phyloP scores from a whole-genome alignment of 2,888 invertebrate genomes.

The Drosophila falleni region DNA sequence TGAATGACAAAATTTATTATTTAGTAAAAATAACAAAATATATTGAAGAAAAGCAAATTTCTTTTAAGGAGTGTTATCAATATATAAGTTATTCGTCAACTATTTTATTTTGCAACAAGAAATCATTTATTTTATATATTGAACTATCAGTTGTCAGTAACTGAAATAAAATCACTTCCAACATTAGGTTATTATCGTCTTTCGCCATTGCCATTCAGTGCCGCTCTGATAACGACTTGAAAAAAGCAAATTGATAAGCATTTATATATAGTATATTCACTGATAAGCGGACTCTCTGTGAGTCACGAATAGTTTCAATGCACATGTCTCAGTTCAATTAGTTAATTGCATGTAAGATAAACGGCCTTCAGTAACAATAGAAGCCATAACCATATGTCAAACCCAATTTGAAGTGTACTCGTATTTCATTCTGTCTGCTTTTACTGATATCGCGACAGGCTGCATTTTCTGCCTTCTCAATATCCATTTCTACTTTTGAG shows the following conservation, averaged over 20 bases:
- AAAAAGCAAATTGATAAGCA: constrained; percentile 14
- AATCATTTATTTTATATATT: not conserved
- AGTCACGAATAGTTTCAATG: not conserved
- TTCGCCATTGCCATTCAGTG: constrained; percentile 6
- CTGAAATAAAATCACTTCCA: not conserved
- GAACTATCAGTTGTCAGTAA: constrained; percentile 1
- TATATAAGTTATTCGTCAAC: not conserved
- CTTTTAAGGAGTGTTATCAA: not conserved
- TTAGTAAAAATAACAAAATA: no score
- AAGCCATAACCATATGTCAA: constrained; percentile 27
- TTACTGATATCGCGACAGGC: constrained; percentile 23
- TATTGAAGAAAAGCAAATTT: not conserved
- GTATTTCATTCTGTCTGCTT: not conserved
- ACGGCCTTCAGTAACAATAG: not conserved
- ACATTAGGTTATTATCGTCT: not conserved
- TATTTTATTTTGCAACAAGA: not conserved
- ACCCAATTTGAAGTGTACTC: constrained; percentile 15
- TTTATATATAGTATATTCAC: not conserved
- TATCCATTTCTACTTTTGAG: constrained; percentile 9
- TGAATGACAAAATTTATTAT: no score
- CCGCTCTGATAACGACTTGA: not conserved
- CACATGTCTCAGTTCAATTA: constrained; percentile 12
- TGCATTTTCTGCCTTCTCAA: not conserved
- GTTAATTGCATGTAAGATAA: constrained; percentile 20
- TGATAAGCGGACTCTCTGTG: constrained; percentile 16